Percentiles rank a stretch among this genome's conserved stretches.
Evolutionary conservation across 35 echinoderm and acorn worm genomes (phyloP).

Genomic region (Diadema setosum): DNA sequence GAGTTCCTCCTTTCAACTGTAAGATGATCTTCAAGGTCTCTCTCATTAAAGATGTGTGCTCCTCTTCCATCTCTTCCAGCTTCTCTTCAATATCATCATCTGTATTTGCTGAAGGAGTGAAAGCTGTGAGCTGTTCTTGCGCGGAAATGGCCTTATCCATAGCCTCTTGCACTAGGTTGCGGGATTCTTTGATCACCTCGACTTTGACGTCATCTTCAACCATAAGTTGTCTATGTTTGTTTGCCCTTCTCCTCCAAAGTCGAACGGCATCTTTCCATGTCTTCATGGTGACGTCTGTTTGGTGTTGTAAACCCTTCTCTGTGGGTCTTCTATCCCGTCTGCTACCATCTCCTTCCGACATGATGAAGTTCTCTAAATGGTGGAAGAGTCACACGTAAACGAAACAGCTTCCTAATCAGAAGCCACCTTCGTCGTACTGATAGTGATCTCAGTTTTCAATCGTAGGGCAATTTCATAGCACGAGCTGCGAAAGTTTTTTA

Average conservation of each 20-base stretch:
- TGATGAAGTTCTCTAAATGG: neutral
- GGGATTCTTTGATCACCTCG: neutral
- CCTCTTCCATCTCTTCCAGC: neutral
- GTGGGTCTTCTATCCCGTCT: neutral
- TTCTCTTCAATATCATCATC: neutral
- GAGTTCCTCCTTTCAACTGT: neutral
- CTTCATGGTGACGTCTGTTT: neutral
- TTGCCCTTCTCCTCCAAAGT: neutral
- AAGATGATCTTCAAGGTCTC: neutral
- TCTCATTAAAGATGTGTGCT: neutral
- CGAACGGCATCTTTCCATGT: neutral
- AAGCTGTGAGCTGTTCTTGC: neutral
- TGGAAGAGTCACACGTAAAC: neutral
- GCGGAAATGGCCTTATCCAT: neutral
- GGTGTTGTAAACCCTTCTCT: neutral
- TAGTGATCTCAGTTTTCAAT: too few relatives aligned
- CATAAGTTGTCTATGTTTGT: neutral
- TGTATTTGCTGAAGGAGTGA: neutral
- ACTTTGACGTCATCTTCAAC: neutral
- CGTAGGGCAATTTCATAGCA: too few relatives aligned
- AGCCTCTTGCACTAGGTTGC: neutral
- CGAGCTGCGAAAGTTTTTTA: too few relatives aligned
- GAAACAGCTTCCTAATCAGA: too few relatives aligned
- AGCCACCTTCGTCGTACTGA: too few relatives aligned
- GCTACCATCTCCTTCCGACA: too few relatives aligned